Conservation (phyloP, 2,797 vertebrate species). For the Hephaestus fuliginosus region DNA sequence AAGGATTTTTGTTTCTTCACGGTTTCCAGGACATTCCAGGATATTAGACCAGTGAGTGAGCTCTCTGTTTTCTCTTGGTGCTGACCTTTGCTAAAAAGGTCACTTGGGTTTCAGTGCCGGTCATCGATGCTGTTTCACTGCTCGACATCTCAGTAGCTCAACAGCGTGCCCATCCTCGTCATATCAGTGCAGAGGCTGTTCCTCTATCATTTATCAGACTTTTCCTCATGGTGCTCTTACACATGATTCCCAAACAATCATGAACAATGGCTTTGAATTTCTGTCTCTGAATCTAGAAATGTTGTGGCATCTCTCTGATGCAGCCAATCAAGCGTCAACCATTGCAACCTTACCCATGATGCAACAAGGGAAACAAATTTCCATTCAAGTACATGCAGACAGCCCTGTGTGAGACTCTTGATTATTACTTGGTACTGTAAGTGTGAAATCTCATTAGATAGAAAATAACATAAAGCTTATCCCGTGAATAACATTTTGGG, state of each 20-base stretch:
- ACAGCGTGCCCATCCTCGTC: constrained; percentile 18
- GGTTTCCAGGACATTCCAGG: constrained; percentile 84
- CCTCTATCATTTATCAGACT: neutral
- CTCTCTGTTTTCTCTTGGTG: constrained; percentile 77
- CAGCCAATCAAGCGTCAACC: neutral
- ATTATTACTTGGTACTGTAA: constrained; percentile 1
- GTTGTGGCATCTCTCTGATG: neutral
- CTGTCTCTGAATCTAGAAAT: constrained; percentile 12
- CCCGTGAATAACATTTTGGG: neutral
- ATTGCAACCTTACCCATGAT: neutral
- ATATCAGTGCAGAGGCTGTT: neutral
- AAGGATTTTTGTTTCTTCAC: constrained; percentile 73
- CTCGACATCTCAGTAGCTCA: constrained; percentile 25
- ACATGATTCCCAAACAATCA: neutral
- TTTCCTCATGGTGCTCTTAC: neutral
- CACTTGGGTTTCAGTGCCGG: constrained; percentile 65
- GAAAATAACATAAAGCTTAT: constrained; percentile 25
- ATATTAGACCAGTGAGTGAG: constrained; percentile 81
- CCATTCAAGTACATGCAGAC: neutral
- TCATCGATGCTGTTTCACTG: constrained; percentile 48
- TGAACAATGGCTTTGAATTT: constrained; percentile 1
- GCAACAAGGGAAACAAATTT: constrained; percentile 14
- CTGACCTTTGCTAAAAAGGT: constrained; percentile 75
- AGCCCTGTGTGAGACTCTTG: constrained; percentile 35
- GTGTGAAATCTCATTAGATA: constrained; percentile 42